Conservation (phyloP, 1,140 invertebrate genomes). For the Condylostylus longicornis region DNA sequence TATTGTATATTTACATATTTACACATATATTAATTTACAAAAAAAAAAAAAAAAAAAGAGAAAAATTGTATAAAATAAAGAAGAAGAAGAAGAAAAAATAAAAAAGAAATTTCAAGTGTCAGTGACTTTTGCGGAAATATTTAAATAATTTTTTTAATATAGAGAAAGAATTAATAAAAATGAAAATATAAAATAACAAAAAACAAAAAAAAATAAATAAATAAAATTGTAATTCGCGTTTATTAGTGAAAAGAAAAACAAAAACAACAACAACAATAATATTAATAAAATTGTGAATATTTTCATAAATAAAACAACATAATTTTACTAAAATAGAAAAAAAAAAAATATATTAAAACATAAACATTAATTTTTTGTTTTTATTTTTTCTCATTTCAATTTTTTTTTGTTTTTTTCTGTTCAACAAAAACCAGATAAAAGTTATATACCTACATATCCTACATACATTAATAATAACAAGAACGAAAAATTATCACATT, state of each 20-base stretch:
- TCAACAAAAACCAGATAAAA: too few species aligned
- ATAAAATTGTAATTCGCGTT: too few species aligned
- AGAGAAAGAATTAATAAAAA: too few species aligned
- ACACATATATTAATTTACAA: constrained; percentile 13
- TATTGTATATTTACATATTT: constrained; percentile 5
- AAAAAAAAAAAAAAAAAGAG: constrained; percentile 11
- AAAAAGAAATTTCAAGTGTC: constrained; percentile 25
- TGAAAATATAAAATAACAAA: background rate
- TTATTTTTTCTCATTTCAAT: too few species aligned
- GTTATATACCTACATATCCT: too few species aligned
- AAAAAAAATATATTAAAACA: too few species aligned
- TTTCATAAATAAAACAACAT: too few species aligned
- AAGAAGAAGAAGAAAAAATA: constrained; percentile 8
- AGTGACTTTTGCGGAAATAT: constrained; percentile 20
- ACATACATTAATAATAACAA: constrained; percentile 11
- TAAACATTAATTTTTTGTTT: constrained; percentile 9
- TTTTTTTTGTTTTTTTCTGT: too few species aligned
- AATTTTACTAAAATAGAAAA: too few species aligned
- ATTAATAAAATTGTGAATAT: too few species aligned
- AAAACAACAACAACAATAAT: constrained; percentile 2
- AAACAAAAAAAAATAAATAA: background rate
- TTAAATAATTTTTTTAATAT: too few species aligned
- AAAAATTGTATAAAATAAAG: constrained; percentile 20
- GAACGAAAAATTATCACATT: background rate
- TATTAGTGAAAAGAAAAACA: background rate